Evolutionary conservation across 2,888 invertebrate species (phyloP), one percentile per base, ranked within the genome.

Genomic region (Eremobia ochroleuca): DNA sequence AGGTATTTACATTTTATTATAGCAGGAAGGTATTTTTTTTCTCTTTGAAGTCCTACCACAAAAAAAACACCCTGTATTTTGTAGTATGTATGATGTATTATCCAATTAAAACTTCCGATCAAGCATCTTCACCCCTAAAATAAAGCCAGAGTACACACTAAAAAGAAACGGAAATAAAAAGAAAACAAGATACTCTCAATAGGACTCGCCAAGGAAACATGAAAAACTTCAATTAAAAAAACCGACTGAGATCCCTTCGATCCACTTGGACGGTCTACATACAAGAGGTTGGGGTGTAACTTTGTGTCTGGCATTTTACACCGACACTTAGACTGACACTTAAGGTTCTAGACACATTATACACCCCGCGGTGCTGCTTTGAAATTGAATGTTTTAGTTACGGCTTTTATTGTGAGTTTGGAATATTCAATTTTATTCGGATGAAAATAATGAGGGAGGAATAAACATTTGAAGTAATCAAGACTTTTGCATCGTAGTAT

Each of bases 201-300:
- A 72, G 68, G 37, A 70, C 75, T 87, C 65, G 13, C 64, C 66
- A 75, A 81, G 59, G 69, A 74, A 87, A 79, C 67, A 69, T 67
- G 71, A 80, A 77, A 79, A 81, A 85, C 81, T 82, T 85, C 81
- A 86, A 87, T 87, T 86, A 86, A 86, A 88, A 87, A 88, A 81
- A 72, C 75, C 80, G 79, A 77, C 79, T 74, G 71, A 81, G 79
- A 55, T 82, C 77, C 62, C 70, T 84, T 81, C 85, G 73, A 81
- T 83, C 84, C 76, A 81, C 88, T 88, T 62, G 76, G 88, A 83
- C n/a, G 62, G 82, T 82, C 80, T 82, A 70, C 37, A 81, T 83
- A 77, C 81, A 76, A 83, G 83, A 78, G 84, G 77, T 66, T 65
- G 62, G 83, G 88, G 85, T 80, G 86, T 86, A 78, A 79, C 81